Conservation (phyloP, 2,113 vertebrate species). For the Lepus timidus region DNA sequence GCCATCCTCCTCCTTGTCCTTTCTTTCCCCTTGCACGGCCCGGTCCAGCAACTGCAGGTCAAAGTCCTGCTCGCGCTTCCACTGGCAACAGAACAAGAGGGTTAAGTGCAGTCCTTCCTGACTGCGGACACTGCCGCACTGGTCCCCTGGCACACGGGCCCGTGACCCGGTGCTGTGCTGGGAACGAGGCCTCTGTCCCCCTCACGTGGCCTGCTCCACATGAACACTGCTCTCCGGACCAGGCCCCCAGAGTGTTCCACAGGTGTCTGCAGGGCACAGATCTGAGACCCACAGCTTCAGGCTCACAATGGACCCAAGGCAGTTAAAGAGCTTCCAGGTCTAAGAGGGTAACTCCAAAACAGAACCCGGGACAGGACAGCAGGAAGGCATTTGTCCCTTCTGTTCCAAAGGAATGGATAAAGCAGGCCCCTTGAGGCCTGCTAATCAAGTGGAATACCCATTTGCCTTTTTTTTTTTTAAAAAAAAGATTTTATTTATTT, state of each 20-base stretch:
- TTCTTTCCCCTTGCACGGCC: conserved; percentile 92
- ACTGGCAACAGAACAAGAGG: conserved; percentile 92
- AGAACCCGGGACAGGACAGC: background rate
- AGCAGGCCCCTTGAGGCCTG: background rate
- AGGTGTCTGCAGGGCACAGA: background rate
- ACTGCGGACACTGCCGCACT: too few species aligned
- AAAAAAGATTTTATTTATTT: too few species aligned
- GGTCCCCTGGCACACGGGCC: background rate
- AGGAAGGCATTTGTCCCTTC: background rate
- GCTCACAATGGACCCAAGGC: background rate
- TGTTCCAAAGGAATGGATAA: background rate
- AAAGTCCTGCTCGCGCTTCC: conserved; percentile 99
- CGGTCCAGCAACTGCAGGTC: conserved; percentile 98
- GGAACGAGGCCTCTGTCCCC: background rate
- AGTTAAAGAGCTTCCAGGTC: background rate
- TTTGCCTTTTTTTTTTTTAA: background rate
- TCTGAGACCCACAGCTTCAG: background rate
- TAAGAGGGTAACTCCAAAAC: background rate
- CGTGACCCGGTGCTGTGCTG: background rate
- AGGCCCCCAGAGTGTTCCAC: background rate
- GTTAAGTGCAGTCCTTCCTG: conserved; percentile 77
- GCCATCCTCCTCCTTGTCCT: conserved; percentile 92
- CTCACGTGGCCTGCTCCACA: background rate
- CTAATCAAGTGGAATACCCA: background rate
- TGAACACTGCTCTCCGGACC: background rate